These are phyloP conservation scores for Cephalotes varians DNA, from an alignment of 2,888 invertebrate species.

Conservation along the genomic window DNA sequence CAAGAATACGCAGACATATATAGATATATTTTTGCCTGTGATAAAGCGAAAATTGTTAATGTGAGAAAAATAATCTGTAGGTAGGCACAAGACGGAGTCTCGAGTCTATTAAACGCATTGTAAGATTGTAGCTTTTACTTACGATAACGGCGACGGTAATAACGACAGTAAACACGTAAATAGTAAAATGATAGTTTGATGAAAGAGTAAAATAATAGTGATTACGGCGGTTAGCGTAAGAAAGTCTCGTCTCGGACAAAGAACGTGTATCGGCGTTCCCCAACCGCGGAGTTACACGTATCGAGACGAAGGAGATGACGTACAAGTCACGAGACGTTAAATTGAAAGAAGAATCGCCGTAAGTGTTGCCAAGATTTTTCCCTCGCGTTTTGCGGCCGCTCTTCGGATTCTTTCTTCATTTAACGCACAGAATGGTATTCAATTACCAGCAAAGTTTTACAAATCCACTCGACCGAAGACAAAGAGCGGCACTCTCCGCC, in stretches of 20 bases:
- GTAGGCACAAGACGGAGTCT: not conserved
- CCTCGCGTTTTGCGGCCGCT: conserved; percentile 12
- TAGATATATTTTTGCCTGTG: not conserved
- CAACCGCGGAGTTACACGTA: not conserved
- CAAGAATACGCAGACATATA: not conserved
- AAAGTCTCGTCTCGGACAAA: not conserved
- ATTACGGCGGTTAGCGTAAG: not conserved
- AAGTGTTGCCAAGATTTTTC: conserved; percentile 32
- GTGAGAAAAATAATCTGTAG: not conserved
- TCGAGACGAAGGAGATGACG: not conserved
- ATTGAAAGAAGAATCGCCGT: conserved; percentile 54
- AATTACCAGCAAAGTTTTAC: conserved; percentile 77
- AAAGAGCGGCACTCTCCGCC: conserved; percentile 66
- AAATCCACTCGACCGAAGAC: conserved; percentile 66
- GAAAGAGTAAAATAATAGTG: conserved; percentile 11
- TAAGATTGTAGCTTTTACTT: conserved; percentile 17
- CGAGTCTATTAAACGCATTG: not conserved
- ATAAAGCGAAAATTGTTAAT: conserved; percentile 10
- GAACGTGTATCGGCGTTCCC: not conserved
- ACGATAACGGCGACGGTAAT: not conserved
- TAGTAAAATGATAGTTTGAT: conserved; percentile 16
- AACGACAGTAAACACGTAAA: conserved; percentile 1
- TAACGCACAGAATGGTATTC: conserved; percentile 65
- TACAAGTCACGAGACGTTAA: conserved; percentile 32
- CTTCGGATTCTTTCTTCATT: conserved; percentile 66